Conservation (phyloP, 2,888 invertebrate genomes). For the Leptinotarsa juncta region DNA sequence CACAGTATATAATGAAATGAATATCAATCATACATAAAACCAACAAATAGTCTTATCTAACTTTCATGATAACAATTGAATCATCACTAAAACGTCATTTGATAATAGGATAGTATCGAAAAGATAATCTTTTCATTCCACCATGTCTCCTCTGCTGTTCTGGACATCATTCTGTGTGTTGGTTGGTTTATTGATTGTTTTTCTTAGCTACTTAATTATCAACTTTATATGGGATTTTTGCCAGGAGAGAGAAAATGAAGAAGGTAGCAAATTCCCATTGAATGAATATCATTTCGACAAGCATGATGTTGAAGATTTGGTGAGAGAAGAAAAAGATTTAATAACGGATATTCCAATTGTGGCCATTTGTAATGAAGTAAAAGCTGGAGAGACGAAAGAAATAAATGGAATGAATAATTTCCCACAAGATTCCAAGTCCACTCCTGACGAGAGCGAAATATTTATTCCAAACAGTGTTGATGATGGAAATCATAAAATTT, state of each 20-base stretch:
- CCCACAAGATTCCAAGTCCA: conserved; percentile 17
- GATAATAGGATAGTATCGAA: conserved; percentile 19
- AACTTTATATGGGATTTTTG: conserved; percentile 37
- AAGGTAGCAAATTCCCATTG: not conserved
- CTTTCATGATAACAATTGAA: conserved; percentile 16
- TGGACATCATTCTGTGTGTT: conserved; percentile 43
- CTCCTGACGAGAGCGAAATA: conserved; percentile 14
- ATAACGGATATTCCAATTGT: conserved; percentile 34
- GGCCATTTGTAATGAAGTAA: conserved; percentile 40
- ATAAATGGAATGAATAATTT: not conserved
- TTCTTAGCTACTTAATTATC: conserved; percentile 40
- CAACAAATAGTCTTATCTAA: not conserved
- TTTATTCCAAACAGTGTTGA: conserved; percentile 20
- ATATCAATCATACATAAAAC: not conserved
- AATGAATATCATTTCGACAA: conserved; percentile 39
- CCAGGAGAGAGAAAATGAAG: not conserved
- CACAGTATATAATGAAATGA: not conserved
- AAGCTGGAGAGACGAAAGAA: conserved; percentile 2
- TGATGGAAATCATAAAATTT: conserved; percentile 3
- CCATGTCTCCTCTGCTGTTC: conserved; percentile 46
- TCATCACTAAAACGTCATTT: conserved; percentile 22
- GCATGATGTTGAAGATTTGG: conserved; percentile 47
- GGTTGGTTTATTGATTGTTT: conserved; percentile 39
- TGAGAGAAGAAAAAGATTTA: conserved; percentile 41
- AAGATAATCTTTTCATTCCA: conserved; percentile 29